Conservation (phyloP, 2,113 vertebrate genomes). For the Pao palembangensis region DNA sequence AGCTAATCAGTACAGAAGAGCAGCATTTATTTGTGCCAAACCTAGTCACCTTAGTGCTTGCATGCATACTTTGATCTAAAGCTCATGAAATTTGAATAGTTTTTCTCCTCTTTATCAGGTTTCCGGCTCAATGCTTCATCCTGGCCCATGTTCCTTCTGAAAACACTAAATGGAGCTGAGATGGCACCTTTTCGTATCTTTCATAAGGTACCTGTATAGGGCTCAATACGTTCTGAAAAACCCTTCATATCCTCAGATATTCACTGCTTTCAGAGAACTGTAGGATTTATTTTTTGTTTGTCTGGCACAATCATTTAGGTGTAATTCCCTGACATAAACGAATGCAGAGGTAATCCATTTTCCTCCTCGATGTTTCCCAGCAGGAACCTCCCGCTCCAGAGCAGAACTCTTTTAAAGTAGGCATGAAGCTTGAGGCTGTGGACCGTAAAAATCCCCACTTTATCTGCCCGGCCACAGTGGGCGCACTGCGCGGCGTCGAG, state of each 20-base stretch:
- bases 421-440: constrained; percentile 98
- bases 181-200: constrained; percentile 97
- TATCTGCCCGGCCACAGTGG: constrained; percentile 97
- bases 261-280: neutral
- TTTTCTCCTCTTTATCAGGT: constrained; percentile 68
- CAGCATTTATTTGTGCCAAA: neutral
- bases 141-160: constrained; percentile 99
- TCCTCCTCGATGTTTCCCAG: constrained; percentile 47
- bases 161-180: constrained; percentile 97
- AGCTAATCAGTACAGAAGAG: neutral
- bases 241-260: neutral
- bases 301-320: neutral
- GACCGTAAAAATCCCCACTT: constrained; percentile 99
- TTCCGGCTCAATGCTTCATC: constrained; percentile 97
- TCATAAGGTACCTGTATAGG: constrained; percentile 86
- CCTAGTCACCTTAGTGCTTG: neutral
- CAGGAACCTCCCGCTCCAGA: constrained; percentile 94
- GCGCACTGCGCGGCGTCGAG: constrained; percentile 94
- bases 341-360: neutral
- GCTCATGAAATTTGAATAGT: neutral
- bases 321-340: neutral
- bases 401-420: constrained; percentile 95
- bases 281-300: neutral
- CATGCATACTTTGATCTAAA: neutral
- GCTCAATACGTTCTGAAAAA: constrained; percentile 18